Conservation (phyloP, 64 coral and sea anemone species). For the Montipora foliosa region DNA sequence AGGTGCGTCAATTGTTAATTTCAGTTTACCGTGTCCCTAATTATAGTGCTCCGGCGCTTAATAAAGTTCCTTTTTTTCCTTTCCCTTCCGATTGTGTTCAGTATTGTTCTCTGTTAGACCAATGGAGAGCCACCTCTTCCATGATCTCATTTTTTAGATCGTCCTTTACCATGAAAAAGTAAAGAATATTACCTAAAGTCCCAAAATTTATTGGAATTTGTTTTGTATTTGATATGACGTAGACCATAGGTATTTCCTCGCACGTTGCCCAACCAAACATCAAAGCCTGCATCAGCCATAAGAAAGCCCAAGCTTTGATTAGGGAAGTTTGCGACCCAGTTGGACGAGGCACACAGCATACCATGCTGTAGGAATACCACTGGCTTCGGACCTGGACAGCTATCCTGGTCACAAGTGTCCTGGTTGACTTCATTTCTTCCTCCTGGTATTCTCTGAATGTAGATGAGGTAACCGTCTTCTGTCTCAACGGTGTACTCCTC, state of each 20-base stretch:
- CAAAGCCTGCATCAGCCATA: slow-evolving; percentile 82
- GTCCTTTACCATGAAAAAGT: no score
- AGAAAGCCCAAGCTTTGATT: slow-evolving; percentile 85
- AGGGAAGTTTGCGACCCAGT: slow-evolving; percentile 84
- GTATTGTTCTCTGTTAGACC: no score
- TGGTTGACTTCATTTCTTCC: slow-evolving; percentile 19
- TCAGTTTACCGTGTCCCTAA: no score
- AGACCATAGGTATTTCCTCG: slow-evolving; percentile 85
- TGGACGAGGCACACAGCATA: slow-evolving; percentile 53
- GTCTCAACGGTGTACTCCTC: slow-evolving; percentile 84
- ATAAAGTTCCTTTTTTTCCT: no score
- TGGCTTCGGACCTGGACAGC: neutral
- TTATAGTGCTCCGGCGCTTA: no score
- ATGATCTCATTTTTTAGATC: neutral
- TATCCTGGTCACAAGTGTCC: neutral
- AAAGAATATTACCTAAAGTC: slow-evolving; percentile 79
- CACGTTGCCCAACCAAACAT: slow-evolving; percentile 93
- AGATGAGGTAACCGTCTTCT: slow-evolving; percentile 84
- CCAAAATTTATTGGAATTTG: slow-evolving; percentile 87
- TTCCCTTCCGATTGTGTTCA: no score
- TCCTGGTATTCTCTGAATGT: slow-evolving; percentile 85
- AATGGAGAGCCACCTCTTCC: neutral
- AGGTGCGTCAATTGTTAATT: no score
- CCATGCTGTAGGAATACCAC: slow-evolving; percentile 81
- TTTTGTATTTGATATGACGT: slow-evolving; percentile 67